Percentiles rank a stretch among this genome's conserved stretches.
Evolutionary conservation across 2,113 vertebrate species (phyloP).

Genomic region (Lanius ludovicianus): DNA sequence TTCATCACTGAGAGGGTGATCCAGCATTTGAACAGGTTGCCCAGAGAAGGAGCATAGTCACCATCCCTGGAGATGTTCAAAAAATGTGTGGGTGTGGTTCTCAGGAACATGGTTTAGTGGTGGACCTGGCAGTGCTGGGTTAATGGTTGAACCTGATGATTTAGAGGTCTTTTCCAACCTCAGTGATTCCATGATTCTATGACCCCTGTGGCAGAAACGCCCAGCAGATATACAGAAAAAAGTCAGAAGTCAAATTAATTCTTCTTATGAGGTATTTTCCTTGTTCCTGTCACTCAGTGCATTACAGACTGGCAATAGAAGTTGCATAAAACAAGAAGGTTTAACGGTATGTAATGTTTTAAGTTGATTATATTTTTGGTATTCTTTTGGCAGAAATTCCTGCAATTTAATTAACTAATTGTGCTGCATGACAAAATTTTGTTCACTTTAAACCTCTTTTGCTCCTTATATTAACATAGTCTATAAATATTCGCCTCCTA

Average conservation of each 20-base stretch:
- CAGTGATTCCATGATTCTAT: not conserved
- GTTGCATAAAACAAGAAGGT: not conserved
- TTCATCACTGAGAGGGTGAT: not conserved
- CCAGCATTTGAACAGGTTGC: not conserved
- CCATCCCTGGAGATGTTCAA: not conserved
- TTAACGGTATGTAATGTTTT: not conserved
- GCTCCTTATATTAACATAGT: not conserved
- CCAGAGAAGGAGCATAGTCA: not conserved
- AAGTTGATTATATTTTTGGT: not conserved
- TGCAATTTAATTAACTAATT: not conserved
- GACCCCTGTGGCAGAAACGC: not conserved
- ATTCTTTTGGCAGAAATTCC: not conserved
- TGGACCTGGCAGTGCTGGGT: not conserved
- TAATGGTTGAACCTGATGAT: not conserved
- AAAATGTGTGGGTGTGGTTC: not conserved
- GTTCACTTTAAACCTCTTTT: not conserved
- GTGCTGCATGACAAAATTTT: not conserved
- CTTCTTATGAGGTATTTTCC: not conserved
- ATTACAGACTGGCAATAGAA: not conserved
- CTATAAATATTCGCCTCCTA: not conserved
- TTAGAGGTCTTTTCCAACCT: not conserved
- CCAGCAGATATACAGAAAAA: not conserved
- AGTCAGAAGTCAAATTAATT: not conserved
- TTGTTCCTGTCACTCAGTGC: not conserved
- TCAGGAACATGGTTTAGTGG: fast-evolving